phyloP scores from a whole-genome alignment of 2,888 invertebrate genomes.

The Nephrotoma flavescens region DNA sequence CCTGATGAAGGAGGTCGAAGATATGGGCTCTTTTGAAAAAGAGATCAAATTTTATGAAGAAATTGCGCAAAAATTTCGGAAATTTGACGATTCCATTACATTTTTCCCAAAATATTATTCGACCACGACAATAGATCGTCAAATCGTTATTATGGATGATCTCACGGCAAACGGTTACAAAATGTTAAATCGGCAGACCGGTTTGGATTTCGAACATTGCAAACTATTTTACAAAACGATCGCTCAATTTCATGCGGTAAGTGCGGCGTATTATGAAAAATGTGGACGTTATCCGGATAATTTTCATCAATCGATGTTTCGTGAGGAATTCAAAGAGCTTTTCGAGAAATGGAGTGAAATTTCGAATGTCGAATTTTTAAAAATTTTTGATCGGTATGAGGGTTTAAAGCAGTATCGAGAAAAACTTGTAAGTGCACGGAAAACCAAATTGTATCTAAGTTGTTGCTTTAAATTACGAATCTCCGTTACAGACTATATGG shows the following conservation, averaged over 20 bases:
- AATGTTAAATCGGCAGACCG: slow-evolving; percentile 23
- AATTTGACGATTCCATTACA: not conserved
- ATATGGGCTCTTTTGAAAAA: not conserved
- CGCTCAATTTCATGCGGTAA: not conserved
- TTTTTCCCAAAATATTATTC: not conserved
- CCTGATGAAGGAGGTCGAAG: not conserved
- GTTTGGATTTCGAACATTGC: slow-evolving; percentile 23
- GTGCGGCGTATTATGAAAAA: not conserved
- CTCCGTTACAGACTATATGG: not conserved
- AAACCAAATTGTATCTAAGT: too few species aligned
- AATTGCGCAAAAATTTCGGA: not conserved
- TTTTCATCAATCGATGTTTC: not conserved
- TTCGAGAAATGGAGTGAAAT: not conserved
- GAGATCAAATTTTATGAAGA: not conserved
- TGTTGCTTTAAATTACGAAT: not conserved
- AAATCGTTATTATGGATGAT: slow-evolving; percentile 26
- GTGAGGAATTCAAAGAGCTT: not conserved
- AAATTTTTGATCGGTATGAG: not conserved
- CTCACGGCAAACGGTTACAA: slow-evolving; percentile 21
- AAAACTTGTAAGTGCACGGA: not conserved
- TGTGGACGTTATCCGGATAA: not conserved
- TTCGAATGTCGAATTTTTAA: not conserved
- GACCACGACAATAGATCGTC: slow-evolving; percentile 14
- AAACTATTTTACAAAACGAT: slow-evolving; percentile 12
- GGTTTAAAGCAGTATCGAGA: not conserved